Percentiles rank a stretch among this genome's conserved stretches.
Evolutionary conservation across 2,888 invertebrate species (phyloP).

Genomic region (Drosophila borborema): DNA sequence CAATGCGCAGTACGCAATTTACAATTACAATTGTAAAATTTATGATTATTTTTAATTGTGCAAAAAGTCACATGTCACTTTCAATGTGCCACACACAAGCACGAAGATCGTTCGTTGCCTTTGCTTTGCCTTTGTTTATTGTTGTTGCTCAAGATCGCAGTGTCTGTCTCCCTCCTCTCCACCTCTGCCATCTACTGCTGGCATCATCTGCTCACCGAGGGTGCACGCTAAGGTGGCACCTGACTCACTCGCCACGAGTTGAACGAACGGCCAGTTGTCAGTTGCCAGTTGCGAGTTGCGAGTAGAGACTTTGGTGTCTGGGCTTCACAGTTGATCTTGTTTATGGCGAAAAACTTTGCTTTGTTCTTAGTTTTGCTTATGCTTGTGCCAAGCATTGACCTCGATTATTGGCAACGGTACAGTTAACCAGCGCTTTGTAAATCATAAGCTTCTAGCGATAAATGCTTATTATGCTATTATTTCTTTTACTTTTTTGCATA

Average conservation of each 20-base stretch:
- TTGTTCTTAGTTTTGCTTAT: constrained; percentile 32
- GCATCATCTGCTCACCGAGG: constrained; percentile 19
- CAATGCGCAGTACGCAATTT: constrained; percentile 18
- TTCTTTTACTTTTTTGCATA: constrained; percentile 21
- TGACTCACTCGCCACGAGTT: constrained; percentile 44
- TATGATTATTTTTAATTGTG: constrained; percentile 42
- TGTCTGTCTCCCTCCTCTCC: not conserved
- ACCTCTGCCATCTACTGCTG: not conserved
- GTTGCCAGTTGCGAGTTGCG: not conserved
- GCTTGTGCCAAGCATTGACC: constrained; percentile 25
- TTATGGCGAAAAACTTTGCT: constrained; percentile 15
- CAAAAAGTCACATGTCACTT: constrained; percentile 48
- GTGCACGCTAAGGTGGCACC: constrained; percentile 51
- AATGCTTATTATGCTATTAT: constrained; percentile 5
- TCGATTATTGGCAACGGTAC: constrained; percentile 33
- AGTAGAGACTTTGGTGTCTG: constrained; percentile 13
- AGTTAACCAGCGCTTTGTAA: constrained; percentile 36
- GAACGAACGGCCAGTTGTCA: constrained; percentile 40
- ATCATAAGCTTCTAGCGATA: constrained; percentile 23
- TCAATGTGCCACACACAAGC: constrained; percentile 13
- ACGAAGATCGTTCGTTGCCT: constrained; percentile 36
- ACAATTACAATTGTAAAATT: constrained; percentile 35
- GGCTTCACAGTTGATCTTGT: constrained; percentile 17
- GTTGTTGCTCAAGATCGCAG: constrained; percentile 36
- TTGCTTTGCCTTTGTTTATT: constrained; percentile 21